Conservation (phyloP, 2,113 vertebrate species). For the Oryzias curvinotus region DNA sequence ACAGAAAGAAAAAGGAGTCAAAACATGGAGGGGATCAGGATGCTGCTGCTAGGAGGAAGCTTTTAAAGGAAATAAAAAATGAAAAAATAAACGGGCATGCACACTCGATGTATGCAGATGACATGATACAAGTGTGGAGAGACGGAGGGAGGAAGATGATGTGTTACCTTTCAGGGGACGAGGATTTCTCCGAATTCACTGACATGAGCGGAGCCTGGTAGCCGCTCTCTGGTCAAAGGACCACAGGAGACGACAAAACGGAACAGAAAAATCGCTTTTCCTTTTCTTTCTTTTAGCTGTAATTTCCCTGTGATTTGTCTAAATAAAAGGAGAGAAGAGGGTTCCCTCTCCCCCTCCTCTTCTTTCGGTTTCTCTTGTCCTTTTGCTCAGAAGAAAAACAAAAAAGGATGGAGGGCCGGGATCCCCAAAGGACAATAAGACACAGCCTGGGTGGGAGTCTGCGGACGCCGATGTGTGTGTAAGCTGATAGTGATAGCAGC, state of each 20-base stretch:
- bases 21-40: constrained; percentile 50
- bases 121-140: constrained; percentile 37
- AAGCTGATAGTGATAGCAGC: constrained; percentile 49
- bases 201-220: constrained; percentile 99
- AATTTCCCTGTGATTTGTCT: constrained; percentile 59
- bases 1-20: constrained; percentile 29
- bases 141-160: constrained; percentile 24
- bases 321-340: constrained; percentile 60
- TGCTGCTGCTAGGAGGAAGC: constrained; percentile 12
- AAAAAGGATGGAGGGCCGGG: constrained; percentile 72
- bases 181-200: constrained; percentile 99
- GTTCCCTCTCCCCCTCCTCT: constrained; percentile 53
- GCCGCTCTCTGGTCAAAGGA: constrained; percentile 77
- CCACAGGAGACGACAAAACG: constrained; percentile 66
- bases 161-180: constrained; percentile 98
- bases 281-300: constrained; percentile 29
- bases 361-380: constrained; percentile 51
- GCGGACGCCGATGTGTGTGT: constrained; percentile 15
- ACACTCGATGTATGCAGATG: constrained; percentile 12
- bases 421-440: constrained; percentile 33
- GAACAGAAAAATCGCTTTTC: constrained; percentile 55
- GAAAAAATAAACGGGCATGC: constrained; percentile 33
- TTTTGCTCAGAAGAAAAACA: constrained; percentile 51
- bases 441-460: constrained; percentile 46
- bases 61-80: constrained; percentile 5